Evolutionary conservation across 2,113 vertebrate genomes (phyloP).

Genomic region (Hemibagrus wyckioides): DNA sequence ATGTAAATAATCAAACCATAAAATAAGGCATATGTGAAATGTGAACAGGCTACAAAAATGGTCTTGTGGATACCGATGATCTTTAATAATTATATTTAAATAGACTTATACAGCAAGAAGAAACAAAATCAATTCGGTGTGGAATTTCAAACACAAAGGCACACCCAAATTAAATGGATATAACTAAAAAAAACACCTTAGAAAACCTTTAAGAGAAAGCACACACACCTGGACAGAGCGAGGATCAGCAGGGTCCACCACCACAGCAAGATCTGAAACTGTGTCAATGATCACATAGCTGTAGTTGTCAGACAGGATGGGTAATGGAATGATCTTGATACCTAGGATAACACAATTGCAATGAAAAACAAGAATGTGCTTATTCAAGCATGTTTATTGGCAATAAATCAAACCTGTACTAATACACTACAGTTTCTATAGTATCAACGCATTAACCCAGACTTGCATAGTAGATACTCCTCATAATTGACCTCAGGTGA

Average conservation of each 20-base stretch:
- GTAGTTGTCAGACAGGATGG: constrained; percentile 93
- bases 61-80: background rate
- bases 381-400: background rate
- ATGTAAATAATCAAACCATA: background rate
- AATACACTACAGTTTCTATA: background rate
- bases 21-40: background rate
- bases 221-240: constrained; percentile 84
- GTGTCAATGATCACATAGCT: constrained; percentile 95
- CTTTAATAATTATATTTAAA: background rate
- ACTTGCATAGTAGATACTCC: background rate
- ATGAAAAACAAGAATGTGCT: background rate
- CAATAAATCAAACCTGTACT: background rate
- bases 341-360: constrained; percentile 67
- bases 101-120: background rate
- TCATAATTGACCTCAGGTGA: background rate
- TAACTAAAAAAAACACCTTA: background rate
- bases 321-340: constrained; percentile 92
- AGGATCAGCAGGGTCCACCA: constrained; percentile 90
- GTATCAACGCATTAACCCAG: background rate
- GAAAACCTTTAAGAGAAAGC: constrained; percentile 4
- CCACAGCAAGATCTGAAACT: constrained; percentile 77
- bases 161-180: background rate
- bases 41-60: background rate
- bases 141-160: background rate
- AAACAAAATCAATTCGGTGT: background rate